phyloP scores from a whole-genome alignment of 2,113 vertebrate species.

The Phyllopteryx taeniolatus region DNA sequence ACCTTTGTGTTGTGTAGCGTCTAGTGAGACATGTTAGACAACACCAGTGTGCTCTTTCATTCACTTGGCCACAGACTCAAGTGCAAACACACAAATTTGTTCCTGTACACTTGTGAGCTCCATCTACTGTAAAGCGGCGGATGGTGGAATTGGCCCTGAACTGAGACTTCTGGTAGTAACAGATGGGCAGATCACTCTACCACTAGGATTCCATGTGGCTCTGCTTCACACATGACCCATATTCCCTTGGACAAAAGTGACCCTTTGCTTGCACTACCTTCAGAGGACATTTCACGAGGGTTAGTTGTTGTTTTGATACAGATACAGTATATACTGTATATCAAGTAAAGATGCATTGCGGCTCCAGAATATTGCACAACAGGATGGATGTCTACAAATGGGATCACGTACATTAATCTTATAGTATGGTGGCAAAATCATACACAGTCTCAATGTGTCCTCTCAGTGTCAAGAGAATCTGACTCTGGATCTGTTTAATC shows the following conservation, averaged over 20 bases:
- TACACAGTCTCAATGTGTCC: slow-evolving; percentile 5
- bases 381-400: slow-evolving; percentile 11
- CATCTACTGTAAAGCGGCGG: slow-evolving; percentile 46
- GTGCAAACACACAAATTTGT: slow-evolving; percentile 48
- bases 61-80: slow-evolving; percentile 46
- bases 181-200: slow-evolving; percentile 65
- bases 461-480: slow-evolving; percentile 1
- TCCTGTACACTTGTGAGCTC: slow-evolving; percentile 32
- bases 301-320: slow-evolving; percentile 11
- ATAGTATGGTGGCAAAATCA: not conserved
- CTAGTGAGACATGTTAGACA: slow-evolving; percentile 24
- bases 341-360: not conserved
- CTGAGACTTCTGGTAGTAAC: slow-evolving; percentile 65
- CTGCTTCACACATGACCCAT: slow-evolving; percentile 67
- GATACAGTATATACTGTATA: slow-evolving; percentile 13
- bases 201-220: slow-evolving; percentile 64
- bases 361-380: not conserved
- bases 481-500: slow-evolving; percentile 3
- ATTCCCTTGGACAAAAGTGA: slow-evolving; percentile 48
- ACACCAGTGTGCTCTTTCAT: slow-evolving; percentile 35
- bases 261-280: slow-evolving; percentile 37
- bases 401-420: slow-evolving; percentile 6
- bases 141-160: slow-evolving; percentile 65
- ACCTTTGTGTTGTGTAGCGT: slow-evolving; percentile 50
- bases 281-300: slow-evolving; percentile 17